phyloP scores from a whole-genome alignment of 2,113 vertebrate species.

The Burhinus bistriatus region DNA sequence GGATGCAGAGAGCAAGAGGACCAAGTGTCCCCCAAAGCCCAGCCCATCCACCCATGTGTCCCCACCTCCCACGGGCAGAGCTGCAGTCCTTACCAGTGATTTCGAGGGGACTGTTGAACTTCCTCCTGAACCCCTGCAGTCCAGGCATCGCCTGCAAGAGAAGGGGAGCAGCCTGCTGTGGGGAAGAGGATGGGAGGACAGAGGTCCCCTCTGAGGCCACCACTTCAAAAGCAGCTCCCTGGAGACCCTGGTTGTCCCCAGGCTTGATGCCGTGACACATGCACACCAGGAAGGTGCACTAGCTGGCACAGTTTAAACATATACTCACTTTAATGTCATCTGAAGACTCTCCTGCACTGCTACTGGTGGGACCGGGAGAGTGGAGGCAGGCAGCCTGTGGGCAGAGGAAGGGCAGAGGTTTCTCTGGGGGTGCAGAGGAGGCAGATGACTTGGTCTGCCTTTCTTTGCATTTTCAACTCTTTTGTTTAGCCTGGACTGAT shows the following conservation, averaged over 20 bases:
- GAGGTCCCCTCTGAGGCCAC: neutral
- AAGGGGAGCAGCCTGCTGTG: neutral
- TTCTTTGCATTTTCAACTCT: neutral
- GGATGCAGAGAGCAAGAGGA: neutral
- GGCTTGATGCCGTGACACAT: accelerated
- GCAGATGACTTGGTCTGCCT: neutral
- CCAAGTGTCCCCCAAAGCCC: accelerated
- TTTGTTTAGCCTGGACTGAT: neutral
- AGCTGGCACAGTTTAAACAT: neutral
- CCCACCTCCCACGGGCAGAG: accelerated
- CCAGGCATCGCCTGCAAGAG: neutral
- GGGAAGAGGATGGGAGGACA: neutral
- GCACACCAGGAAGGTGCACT: neutral
- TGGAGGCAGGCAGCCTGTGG: conserved; percentile 44
- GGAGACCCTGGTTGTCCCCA: neutral
- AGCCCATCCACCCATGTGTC: neutral
- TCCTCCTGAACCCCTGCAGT: conserved; percentile 38
- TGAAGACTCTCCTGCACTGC: neutral
- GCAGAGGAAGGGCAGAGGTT: neutral
- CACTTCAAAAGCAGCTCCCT: neutral
- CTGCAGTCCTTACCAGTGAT: conserved; percentile 7
- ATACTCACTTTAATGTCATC: conserved; percentile 33
- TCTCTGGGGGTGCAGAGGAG: neutral
- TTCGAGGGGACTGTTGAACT: conserved; percentile 40
- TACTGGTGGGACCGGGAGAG: neutral